Evolutionary conservation across 2,113 vertebrate species (phyloP), one percentile per base, ranked within the genome.

Genomic region (Passer domesticus): DNA sequence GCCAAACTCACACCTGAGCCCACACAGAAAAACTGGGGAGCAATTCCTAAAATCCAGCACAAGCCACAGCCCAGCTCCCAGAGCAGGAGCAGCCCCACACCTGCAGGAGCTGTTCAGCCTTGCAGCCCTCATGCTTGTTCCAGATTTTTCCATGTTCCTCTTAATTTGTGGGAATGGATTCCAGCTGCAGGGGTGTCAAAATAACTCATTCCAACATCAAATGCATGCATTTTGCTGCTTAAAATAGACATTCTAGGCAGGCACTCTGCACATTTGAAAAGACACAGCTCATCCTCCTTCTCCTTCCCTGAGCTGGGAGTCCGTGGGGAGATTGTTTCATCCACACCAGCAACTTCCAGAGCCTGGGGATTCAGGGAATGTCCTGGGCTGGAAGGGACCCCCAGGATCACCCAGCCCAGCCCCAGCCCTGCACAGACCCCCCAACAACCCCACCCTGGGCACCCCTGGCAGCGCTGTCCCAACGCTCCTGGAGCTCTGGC

Each of bases 341-440:
- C 41, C 64, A 22, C 2, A 44, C 10, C 56, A 46, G n/a, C 24
- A 63, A 0, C 31, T 72, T 31, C 14, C 39, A 49, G 39, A 35
- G 33, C 21, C 4, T 35, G 23, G 37, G 55, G 15, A 30, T 24
- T 53, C 46, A 55, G 25, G 70, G 60, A 89, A 53, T 53, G 0
- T 24, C 63, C 60, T 52, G 77, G 24, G 33, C 1, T 82, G 46
- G 78, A 2, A 73, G 31, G 25, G 33, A 55, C 5, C 17, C 53
- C 1, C 5, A 24, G 73, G 47, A 47, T 27, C 14, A 13, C 0
- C 50, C n/a, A 27, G 13, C 0, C 2, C 60, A 46, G 1, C 33
- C 52, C 33, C 3, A 4, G 0, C 18, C 59, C 77, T 59, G 68
- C 68, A 3, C 59, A 82, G 28, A 75, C 46, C 3, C 44, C 46